These are phyloP conservation scores for Hepsetus odoe DNA, from an alignment of 2,113 vertebrate species.

Conservation along the genomic window DNA sequence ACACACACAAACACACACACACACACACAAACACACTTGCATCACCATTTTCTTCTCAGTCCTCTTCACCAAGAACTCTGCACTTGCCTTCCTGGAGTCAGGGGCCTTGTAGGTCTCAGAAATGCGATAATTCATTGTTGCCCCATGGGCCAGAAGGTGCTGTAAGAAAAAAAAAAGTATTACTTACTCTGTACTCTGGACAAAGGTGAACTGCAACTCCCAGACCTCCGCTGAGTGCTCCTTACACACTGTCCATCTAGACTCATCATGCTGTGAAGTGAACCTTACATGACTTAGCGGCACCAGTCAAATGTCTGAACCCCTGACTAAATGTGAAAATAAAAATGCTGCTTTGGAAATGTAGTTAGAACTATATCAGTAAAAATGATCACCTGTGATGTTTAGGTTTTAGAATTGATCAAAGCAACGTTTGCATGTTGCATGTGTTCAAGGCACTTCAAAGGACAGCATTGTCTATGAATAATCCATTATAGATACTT, in stretches of 20 bases:
- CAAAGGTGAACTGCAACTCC: constrained; percentile 18
- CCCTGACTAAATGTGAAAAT: neutral
- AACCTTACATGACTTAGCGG: neutral
- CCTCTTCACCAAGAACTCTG: neutral
- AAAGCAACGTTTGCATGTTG: too few species aligned
- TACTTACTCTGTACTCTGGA: constrained; percentile 9
- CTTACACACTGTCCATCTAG: neutral
- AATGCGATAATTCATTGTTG: constrained; percentile 15
- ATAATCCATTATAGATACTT: too few species aligned
- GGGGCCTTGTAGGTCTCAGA: constrained; percentile 3
- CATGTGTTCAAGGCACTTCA: too few species aligned
- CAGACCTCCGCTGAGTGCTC: neutral
- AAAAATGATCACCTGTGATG: too few species aligned
- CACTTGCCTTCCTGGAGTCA: neutral
- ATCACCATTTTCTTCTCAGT: neutral
- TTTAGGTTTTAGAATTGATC: too few species aligned
- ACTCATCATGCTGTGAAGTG: neutral
- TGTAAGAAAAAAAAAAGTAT: neutral
- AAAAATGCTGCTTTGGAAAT: too few species aligned
- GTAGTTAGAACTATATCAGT: too few species aligned
- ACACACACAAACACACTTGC: neutral
- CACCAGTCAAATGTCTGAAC: neutral
- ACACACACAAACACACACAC: neutral
- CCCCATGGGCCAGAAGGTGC: constrained; percentile 2
- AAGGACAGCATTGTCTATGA: too few species aligned